Percentiles rank a stretch among this genome's conserved stretches.
phyloP scores from a whole-genome alignment of 2,888 invertebrate species.

The Rosalia funebris region DNA sequence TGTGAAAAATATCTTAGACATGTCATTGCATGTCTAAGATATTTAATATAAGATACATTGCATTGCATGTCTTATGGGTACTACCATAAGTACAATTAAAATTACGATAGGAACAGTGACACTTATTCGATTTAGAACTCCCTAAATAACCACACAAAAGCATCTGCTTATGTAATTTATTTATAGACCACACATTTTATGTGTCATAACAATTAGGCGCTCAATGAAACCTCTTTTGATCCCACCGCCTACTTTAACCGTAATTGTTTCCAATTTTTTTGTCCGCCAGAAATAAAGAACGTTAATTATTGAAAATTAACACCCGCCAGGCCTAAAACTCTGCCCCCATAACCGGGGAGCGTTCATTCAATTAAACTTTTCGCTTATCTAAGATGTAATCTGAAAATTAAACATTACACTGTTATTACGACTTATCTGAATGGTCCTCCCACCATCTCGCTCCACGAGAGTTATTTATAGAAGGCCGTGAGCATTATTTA shows the following conservation, averaged over 20 bases:
- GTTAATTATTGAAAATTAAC: too few species aligned
- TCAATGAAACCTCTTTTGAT: neutral
- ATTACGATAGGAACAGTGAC: too few species aligned
- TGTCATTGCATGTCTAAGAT: too few species aligned
- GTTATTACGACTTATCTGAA: neutral
- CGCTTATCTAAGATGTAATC: too few species aligned
- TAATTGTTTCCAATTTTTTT: neutral
- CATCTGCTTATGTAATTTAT: neutral
- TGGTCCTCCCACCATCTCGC: constrained; percentile 23
- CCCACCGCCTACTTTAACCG: neutral
- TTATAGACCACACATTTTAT: neutral
- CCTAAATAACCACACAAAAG: neutral
- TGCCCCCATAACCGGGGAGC: too few species aligned
- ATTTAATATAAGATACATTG: too few species aligned
- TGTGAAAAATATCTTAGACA: too few species aligned
- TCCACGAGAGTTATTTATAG: constrained; percentile 15
- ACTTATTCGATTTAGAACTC: neutral
- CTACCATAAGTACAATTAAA: too few species aligned
- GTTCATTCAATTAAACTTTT: too few species aligned
- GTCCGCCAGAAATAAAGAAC: too few species aligned
- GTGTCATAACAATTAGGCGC: neutral
- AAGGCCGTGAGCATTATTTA: constrained; percentile 23
- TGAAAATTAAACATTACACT: neutral
- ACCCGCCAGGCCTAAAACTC: too few species aligned
- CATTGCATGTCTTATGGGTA: too few species aligned